Conservation (phyloP, 2,113 vertebrate species). For the Thryonomys swinderianus region DNA sequence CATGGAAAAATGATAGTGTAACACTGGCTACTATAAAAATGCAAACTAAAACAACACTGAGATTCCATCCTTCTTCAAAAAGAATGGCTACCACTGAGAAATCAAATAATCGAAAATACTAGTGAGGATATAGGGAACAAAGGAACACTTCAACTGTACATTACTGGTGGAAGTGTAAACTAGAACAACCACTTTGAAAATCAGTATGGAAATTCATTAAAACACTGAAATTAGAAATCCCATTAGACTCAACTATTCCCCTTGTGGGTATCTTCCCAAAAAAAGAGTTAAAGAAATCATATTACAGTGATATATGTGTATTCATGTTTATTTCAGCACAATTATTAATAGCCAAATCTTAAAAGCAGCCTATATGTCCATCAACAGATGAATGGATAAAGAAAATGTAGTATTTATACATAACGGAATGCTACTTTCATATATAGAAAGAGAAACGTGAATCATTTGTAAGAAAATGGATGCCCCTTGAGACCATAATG, state of each 20-base stretch:
- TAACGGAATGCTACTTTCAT: neutral
- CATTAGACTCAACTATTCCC: neutral
- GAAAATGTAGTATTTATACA: neutral
- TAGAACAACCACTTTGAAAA: neutral
- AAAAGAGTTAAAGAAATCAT: neutral
- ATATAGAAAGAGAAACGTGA: neutral
- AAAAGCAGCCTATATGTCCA: neutral
- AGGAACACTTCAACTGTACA: neutral
- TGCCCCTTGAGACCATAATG: neutral
- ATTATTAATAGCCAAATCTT: neutral
- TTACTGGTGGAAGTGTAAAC: neutral
- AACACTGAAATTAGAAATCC: neutral
- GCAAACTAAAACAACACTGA: neutral
- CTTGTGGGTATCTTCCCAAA: neutral
- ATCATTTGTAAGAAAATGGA: neutral
- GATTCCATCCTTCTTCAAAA: neutral
- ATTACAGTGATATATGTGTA: neutral
- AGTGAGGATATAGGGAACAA: neutral
- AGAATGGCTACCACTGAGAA: neutral
- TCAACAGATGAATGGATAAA: neutral
- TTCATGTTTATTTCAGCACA: neutral
- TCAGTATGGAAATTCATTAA: neutral
- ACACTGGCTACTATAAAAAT: neutral
- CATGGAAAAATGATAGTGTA: neutral
- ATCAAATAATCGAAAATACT: neutral